A percentile compares a stretch with the other conserved stretches of the same genome.
These are phyloP conservation scores for Simalia tracyae DNA, from an alignment of 2,797 vertebrate species.

Conservation along the genomic window DNA sequence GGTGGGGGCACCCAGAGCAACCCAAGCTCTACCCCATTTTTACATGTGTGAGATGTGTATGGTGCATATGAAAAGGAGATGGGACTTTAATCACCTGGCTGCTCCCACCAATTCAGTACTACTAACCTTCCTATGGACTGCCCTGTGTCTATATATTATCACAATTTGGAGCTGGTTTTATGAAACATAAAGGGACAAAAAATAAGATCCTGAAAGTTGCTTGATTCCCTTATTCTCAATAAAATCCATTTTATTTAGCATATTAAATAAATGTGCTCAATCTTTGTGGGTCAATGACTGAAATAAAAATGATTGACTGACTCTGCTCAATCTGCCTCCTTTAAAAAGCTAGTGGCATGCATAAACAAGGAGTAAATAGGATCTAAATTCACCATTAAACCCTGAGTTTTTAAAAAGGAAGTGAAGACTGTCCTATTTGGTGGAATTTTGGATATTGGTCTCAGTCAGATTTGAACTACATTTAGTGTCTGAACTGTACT, in stretches of 20 bases:
- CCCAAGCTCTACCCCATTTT: not conserved
- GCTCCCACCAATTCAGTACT: not conserved
- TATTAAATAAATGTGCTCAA: not conserved
- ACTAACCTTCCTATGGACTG: not conserved
- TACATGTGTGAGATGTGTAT: not conserved
- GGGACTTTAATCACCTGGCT: not conserved
- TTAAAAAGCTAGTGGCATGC: not conserved
- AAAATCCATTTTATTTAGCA: not conserved
- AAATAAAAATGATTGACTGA: not conserved
- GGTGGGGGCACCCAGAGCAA: not conserved
- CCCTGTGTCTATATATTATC: not conserved
- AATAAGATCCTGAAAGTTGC: not conserved
- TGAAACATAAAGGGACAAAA: not conserved
- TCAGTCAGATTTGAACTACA: not conserved
- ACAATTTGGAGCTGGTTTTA: not conserved
- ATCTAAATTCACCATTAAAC: not conserved
- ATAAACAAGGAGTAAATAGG: not conserved
- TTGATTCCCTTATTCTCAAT: not conserved
- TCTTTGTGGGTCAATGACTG: not conserved
- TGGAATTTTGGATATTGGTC: not conserved
- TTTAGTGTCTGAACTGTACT: not conserved
- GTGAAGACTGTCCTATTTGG: not conserved
- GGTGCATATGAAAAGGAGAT: not conserved
- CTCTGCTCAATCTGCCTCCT: not conserved
- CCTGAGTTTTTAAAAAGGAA: not conserved